Evolutionary conservation across 2,113 vertebrate genomes (phyloP).

Genomic region (Probosciger aterrimus): DNA sequence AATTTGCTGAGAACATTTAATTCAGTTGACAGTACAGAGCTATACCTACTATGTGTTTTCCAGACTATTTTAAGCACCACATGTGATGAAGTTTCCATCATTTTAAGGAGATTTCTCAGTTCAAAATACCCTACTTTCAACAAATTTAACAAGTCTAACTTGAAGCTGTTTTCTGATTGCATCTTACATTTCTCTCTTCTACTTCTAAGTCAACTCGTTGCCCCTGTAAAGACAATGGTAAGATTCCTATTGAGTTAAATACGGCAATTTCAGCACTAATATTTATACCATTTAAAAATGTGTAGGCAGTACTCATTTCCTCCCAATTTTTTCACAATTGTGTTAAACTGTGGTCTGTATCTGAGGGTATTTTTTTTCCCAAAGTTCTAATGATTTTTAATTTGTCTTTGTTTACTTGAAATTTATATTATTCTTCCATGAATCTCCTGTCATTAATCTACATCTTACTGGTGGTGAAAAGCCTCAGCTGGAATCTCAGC

Average conservation of each 20-base stretch:
- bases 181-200: neutral
- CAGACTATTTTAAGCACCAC: neutral
- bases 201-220: neutral
- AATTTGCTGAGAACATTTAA: neutral
- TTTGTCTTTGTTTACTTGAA: neutral
- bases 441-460: conserved; percentile 21
- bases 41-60: neutral
- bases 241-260: neutral
- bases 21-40: neutral
- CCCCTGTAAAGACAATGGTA: neutral
- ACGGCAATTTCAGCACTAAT: neutral
- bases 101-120: neutral
- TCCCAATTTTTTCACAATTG: neutral
- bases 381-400: neutral
- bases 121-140: neutral
- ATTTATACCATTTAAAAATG: neutral
- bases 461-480: conserved; percentile 11
- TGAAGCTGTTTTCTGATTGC: neutral
- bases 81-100: neutral
- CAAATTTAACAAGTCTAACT: neutral
- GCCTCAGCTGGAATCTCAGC: neutral
- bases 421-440: neutral
- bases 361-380: neutral
- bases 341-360: neutral
- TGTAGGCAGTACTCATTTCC: neutral